These are phyloP conservation scores for Enteromius fasciolatus DNA, from an alignment of 2,797 vertebrate species.

Conservation along the genomic window DNA sequence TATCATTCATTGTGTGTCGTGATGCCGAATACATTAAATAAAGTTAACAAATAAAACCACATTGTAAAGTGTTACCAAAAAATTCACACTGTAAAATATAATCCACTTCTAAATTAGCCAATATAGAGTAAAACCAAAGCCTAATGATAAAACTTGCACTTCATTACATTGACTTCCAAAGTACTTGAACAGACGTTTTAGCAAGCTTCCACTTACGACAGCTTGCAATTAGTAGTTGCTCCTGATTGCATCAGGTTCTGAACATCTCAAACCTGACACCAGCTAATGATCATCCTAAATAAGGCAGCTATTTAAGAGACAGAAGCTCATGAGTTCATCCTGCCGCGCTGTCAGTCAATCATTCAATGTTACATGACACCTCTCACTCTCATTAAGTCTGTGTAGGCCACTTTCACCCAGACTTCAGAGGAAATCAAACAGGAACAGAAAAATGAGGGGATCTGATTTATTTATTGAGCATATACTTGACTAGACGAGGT, in stretches of 20 bases:
- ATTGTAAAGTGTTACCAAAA: not conserved
- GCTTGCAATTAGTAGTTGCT: slow-evolving; percentile 61
- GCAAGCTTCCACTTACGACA: slow-evolving; percentile 40
- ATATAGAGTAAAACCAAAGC: not conserved
- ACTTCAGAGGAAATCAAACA: slow-evolving; percentile 30
- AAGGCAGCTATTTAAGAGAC: slow-evolving; percentile 56
- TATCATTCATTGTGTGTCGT: not conserved
- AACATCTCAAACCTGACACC: slow-evolving; percentile 58
- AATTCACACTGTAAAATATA: not conserved
- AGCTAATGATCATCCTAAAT: slow-evolving; percentile 58
- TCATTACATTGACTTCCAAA: slow-evolving; percentile 44
- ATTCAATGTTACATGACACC: slow-evolving; percentile 46
- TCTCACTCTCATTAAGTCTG: slow-evolving; percentile 41
- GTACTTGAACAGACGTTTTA: slow-evolving; percentile 29
- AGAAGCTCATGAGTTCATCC: slow-evolving; percentile 50
- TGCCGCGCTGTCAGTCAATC: slow-evolving; percentile 39
- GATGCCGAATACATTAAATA: not conserved
- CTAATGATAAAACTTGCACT: slow-evolving; percentile 38
- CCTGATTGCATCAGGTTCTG: slow-evolving; percentile 64
- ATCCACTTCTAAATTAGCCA: not conserved
- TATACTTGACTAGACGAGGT: slow-evolving; percentile 5
- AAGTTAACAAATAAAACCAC: not conserved
- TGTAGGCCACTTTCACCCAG: slow-evolving; percentile 43
- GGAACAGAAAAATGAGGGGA: not conserved
- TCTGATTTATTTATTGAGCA: slow-evolving; percentile 32